A percentile compares a stretch with the other conserved stretches of the same genome.
phyloP scores from a whole-genome alignment of 2,113 vertebrate genomes.

The Orcinus orca region DNA sequence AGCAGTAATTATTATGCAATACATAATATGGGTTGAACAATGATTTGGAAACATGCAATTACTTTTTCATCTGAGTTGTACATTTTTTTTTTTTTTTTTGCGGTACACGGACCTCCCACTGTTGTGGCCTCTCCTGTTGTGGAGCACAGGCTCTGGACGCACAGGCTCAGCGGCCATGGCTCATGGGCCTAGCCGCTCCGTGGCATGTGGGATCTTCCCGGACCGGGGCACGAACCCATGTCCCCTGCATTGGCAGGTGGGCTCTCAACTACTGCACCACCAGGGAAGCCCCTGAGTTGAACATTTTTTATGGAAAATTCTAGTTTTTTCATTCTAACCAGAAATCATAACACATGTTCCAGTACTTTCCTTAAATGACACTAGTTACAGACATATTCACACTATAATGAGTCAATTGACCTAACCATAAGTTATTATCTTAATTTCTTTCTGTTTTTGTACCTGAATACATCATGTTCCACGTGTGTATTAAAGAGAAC shows the following conservation, averaged over 20 bases:
- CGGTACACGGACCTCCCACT: no score
- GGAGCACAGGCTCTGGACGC: no score
- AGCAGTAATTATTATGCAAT: background rate
- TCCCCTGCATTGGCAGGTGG: no score
- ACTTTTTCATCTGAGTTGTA: background rate
- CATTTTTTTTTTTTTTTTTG: no score
- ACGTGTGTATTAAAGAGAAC: background rate
- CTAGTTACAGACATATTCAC: background rate
- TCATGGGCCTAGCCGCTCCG: no score
- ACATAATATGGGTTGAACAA: background rate
- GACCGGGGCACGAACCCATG: no score
- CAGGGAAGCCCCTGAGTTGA: background rate
- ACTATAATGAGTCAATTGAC: background rate
- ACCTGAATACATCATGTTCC: background rate
- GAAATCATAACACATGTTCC: background rate
- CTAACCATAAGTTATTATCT: background rate
- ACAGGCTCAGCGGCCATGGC: no score
- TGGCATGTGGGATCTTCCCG: no score
- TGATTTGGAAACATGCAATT: background rate
- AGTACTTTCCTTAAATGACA: background rate
- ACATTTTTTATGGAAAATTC: background rate
- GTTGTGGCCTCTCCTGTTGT: no score
- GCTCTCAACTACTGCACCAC: no score
- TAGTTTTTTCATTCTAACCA: background rate
- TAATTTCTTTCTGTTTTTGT: background rate